phyloP scores from a whole-genome alignment of 2,113 vertebrate genomes.

The Daboia siamensis region DNA sequence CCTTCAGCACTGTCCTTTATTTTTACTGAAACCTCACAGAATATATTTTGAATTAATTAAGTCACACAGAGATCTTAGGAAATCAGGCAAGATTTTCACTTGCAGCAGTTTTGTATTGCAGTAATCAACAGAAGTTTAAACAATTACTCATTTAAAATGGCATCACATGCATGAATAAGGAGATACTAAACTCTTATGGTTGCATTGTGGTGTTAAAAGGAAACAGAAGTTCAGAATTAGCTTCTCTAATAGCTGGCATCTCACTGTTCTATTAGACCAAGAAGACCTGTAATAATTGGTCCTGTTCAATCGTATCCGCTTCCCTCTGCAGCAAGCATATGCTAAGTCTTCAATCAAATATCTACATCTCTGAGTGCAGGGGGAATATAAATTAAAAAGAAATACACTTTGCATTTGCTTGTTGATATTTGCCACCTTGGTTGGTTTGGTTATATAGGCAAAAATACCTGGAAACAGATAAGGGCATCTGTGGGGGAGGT shows the following conservation, averaged over 20 bases:
- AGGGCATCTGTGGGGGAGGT: too few species aligned
- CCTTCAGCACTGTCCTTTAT: neutral
- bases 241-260: neutral
- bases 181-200: neutral
- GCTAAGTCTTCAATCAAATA: neutral
- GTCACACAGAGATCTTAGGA: neutral
- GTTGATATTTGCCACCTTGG: neutral
- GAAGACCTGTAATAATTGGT: neutral
- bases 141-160: neutral
- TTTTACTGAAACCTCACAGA: neutral
- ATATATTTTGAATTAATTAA: conserved; percentile 12
- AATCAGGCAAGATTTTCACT: neutral
- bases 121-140: neutral
- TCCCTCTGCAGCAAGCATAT: neutral
- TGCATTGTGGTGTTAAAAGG: neutral
- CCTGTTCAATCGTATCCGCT: neutral
- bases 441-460: neutral
- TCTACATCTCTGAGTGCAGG: neutral
- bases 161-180: neutral
- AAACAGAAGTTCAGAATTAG: neutral
- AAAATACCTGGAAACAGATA: neutral
- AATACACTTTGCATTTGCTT: neutral
- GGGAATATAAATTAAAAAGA: neutral
- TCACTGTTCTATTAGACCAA: neutral
- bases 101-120: neutral